Percentiles rank a stretch among this genome's conserved stretches.
phyloP scores from a whole-genome alignment of 1,140 invertebrate species.

The Sinonovacula constricta region DNA sequence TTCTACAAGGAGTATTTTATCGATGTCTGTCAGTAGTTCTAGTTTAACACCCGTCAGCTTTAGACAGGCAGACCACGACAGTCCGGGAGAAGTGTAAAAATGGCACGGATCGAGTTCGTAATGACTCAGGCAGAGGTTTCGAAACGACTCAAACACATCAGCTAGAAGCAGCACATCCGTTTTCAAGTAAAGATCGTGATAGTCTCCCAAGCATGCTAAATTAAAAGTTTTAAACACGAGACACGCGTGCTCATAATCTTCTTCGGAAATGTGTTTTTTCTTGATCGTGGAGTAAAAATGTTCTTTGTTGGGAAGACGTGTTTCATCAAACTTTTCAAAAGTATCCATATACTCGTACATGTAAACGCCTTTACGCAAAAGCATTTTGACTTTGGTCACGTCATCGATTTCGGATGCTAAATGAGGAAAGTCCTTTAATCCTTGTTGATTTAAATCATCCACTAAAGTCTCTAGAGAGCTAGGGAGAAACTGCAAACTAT shows the following conservation, averaged over 20 bases:
- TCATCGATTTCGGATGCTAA: constrained; percentile 3
- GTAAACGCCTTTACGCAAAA: constrained; percentile 47
- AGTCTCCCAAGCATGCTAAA: constrained; percentile 25
- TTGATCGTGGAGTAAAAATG: constrained; percentile 25
- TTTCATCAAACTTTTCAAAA: constrained; percentile 33
- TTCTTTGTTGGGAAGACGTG: constrained; percentile 3
- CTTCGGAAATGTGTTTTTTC: constrained; percentile 17
- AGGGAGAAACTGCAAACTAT: constrained; percentile 32
- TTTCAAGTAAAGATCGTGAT: constrained; percentile 51
- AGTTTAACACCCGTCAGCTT: constrained; percentile 58
- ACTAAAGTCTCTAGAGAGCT: constrained; percentile 21
- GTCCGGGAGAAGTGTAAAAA: constrained; percentile 56
- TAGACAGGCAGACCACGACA: constrained; percentile 58
- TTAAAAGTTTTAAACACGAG: constrained; percentile 24
- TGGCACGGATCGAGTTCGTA: constrained; percentile 44
- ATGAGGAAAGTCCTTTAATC: constrained; percentile 14
- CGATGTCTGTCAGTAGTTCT: constrained; percentile 48
- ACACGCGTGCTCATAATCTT: constrained; percentile 47
- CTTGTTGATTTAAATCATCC: constrained; percentile 32
- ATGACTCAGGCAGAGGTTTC: constrained; percentile 4
- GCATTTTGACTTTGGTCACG: constrained; percentile 2
- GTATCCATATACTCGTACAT: constrained; percentile 37
- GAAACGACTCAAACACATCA: constrained; percentile 52
- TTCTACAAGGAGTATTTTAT: constrained; percentile 34
- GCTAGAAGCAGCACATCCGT: constrained; percentile 47